phyloP scores from a whole-genome alignment of 2,113 vertebrate species.

The Cepphus grylle region DNA sequence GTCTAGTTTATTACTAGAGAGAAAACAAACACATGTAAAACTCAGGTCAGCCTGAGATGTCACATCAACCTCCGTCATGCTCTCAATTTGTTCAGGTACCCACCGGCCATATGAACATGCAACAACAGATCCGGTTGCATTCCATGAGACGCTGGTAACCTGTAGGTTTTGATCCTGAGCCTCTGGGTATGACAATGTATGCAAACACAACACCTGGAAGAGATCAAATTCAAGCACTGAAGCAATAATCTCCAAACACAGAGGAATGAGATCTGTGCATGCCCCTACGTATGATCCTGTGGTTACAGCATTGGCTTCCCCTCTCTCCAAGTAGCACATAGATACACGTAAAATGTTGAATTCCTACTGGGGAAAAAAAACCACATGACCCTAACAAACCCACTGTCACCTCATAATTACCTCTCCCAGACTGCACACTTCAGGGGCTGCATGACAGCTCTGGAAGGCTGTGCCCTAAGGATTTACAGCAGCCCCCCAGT shows the following conservation, averaged over 20 bases:
- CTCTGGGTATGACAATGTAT: conserved; percentile 75
- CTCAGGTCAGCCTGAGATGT: background rate
- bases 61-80: background rate
- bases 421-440: background rate
- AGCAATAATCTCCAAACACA: background rate
- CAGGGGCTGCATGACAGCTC: background rate
- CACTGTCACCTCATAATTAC: background rate
- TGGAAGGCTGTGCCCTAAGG: background rate
- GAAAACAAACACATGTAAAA: background rate
- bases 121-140: conserved; percentile 84
- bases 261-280: background rate
- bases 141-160: conserved; percentile 89
- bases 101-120: conserved; percentile 91
- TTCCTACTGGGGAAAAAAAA: background rate
- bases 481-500: background rate
- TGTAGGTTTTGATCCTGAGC: conserved; percentile 81
- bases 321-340: too few species aligned
- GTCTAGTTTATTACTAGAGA: background rate
- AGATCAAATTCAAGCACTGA: background rate
- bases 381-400: background rate
- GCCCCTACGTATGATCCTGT: accelerated
- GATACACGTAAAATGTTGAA: background rate
- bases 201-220: conserved; percentile 81
- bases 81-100: background rate
- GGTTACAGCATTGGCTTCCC: background rate